A percentile compares a stretch with the other conserved stretches of the same genome.
Conservation (phyloP, 1,140 invertebrate genomes). For the Drosophila nigromelanica region DNA sequence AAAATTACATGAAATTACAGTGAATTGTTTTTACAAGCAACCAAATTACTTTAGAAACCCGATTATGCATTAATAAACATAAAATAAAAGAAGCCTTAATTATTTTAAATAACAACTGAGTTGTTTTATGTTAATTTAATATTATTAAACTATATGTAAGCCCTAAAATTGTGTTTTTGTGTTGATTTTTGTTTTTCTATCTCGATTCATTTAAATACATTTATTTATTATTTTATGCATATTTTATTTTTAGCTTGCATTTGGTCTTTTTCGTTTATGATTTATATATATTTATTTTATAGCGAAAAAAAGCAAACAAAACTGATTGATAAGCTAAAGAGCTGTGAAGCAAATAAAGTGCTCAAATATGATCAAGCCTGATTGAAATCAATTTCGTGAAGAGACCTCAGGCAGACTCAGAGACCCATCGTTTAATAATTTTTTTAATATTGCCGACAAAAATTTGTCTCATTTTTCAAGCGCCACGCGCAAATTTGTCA, state of each 20-base stretch:
- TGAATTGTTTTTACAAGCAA: no score
- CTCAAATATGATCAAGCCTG: constrained; percentile 25
- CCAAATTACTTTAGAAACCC: no score
- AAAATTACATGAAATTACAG: no score
- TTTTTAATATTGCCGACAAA: constrained; percentile 27
- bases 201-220: no score
- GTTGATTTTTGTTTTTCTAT: no score
- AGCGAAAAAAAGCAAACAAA: constrained; percentile 17
- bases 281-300: constrained; percentile 39
- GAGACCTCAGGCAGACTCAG: constrained; percentile 5
- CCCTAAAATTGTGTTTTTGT: no score
- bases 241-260: constrained; percentile 41
- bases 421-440: constrained; percentile 19
- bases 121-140: no score
- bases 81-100: no score
- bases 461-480: constrained; percentile 24
- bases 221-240: no score
- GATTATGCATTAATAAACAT: no score
- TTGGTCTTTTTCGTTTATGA: constrained; percentile 22
- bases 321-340: constrained; percentile 33
- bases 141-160: no score
- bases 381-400: constrained; percentile 58
- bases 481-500: constrained; percentile 57
- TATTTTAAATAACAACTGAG: no score
- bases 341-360: constrained; percentile 32